Evolutionary conservation across 2,113 vertebrate genomes (phyloP).

Genomic region (Chamaetylas fuelleborni): DNA sequence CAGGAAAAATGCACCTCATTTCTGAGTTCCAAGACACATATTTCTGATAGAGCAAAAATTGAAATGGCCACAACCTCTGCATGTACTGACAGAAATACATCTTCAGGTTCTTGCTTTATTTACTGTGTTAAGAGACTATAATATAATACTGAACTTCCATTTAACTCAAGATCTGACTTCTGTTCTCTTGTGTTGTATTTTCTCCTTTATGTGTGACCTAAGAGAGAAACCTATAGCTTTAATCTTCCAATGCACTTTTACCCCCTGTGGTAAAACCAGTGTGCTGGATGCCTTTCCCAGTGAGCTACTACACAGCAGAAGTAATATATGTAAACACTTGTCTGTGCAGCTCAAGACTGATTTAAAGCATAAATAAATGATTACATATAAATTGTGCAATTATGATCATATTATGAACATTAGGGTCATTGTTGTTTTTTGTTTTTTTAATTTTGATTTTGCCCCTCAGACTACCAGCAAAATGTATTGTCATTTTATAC

Average conservation of each 20-base stretch:
- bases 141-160: not conserved
- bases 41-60: not conserved
- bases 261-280: not conserved
- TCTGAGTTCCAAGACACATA: not conserved
- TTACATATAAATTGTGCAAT: not conserved
- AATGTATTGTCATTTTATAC: not conserved
- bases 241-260: not conserved
- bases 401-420: not conserved
- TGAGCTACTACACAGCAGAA: not conserved
- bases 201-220: not conserved
- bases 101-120: not conserved
- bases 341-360: not conserved
- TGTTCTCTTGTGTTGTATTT: not conserved
- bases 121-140: not conserved
- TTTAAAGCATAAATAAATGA: not conserved
- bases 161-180: not conserved
- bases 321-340: not conserved
- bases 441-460: not conserved
- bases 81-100: not conserved
- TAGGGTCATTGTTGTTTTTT: not conserved
- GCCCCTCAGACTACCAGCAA: accelerated
- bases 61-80: not conserved
- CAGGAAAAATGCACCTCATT: not conserved
- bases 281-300: not conserved
- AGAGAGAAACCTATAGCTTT: not conserved